Conservation (phyloP, 2,113 vertebrate genomes). For the Megaleporinus macrocephalus region DNA sequence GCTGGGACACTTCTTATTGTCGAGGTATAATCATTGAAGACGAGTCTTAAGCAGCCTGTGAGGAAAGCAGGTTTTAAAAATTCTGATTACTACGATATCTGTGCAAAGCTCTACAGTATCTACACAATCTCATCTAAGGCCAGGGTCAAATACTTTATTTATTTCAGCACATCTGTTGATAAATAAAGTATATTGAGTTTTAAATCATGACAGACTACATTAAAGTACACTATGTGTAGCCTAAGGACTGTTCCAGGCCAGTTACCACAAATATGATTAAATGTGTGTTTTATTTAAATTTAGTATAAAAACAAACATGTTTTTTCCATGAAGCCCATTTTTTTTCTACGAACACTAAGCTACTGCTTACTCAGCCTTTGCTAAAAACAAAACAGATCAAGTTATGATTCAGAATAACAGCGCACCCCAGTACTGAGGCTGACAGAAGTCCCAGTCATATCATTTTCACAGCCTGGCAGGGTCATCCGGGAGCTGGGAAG, state of each 20-base stretch:
- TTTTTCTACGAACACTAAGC: not conserved
- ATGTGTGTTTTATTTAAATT: not conserved
- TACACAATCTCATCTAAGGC: not conserved
- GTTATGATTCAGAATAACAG: not conserved
- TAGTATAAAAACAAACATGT: not conserved
- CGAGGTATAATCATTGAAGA: not conserved
- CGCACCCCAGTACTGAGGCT: not conserved
- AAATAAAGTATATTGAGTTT: too few relatives aligned
- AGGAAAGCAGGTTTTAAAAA: not conserved
- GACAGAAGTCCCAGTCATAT: not conserved
- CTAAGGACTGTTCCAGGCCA: not conserved
- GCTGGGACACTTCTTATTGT: not conserved
- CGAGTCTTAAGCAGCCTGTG: not conserved
- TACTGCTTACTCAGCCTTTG: not conserved
- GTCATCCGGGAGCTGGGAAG: not conserved
- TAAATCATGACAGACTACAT: not conserved
- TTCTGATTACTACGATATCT: not conserved
- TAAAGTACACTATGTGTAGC: not conserved
- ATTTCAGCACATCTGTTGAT: not conserved
- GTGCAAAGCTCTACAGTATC: too few relatives aligned
- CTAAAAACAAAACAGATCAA: not conserved
- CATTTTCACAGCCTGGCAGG: slow-evolving; percentile 40
- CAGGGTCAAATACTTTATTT: not conserved
- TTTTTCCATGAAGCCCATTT: not conserved
- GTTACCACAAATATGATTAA: not conserved